These are phyloP conservation scores for Prinia subflava DNA, from an alignment of 2,113 vertebrate genomes.

Conservation along the genomic window DNA sequence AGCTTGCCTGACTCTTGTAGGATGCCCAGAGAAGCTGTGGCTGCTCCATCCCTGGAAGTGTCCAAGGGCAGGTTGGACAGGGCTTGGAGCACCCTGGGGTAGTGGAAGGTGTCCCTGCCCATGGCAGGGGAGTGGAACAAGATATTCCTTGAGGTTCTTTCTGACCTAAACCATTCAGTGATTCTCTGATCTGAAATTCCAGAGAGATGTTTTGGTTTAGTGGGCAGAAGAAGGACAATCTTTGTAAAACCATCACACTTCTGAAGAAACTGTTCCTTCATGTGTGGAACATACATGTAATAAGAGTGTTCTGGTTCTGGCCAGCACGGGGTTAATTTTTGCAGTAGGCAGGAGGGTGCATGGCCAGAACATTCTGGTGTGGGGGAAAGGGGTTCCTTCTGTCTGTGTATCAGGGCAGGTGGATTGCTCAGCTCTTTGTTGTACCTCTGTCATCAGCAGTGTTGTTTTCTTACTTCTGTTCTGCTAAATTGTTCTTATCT, in stretches of 20 bases:
- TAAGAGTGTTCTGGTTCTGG: background rate
- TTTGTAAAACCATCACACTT: background rate
- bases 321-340: rapidly evolving
- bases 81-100: background rate
- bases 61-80: rapidly evolving
- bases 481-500: background rate
- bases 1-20: rapidly evolving
- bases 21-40: background rate
- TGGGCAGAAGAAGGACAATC: background rate
- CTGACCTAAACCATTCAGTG: background rate
- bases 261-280: background rate
- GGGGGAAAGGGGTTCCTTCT: background rate
- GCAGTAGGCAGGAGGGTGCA: background rate
- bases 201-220: background rate
- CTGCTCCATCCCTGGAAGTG: background rate
- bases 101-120: background rate
- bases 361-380: background rate
- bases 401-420: background rate
- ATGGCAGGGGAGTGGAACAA: background rate
- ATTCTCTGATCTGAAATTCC: background rate
- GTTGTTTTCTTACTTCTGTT: background rate
- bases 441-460: background rate
- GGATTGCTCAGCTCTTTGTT: background rate
- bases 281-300: background rate
- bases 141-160: background rate